Percentiles rank a stretch among this genome's conserved stretches.
These are phyloP conservation scores for Eriosoma lanigerum DNA, from an alignment of 1,140 invertebrate species.

Conservation along the genomic window DNA sequence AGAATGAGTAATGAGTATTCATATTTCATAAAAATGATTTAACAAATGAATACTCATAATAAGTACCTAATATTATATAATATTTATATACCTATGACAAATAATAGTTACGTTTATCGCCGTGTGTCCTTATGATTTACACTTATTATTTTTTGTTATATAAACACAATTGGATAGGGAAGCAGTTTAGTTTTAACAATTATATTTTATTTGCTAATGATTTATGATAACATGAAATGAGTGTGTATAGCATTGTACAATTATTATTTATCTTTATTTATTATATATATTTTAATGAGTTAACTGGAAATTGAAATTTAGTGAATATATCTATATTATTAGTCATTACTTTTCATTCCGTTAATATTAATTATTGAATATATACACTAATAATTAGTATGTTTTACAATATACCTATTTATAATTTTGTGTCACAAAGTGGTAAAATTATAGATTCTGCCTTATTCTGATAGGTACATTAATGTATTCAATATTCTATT, in stretches of 20 bases:
- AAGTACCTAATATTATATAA: too few species aligned
- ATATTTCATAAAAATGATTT: too few species aligned
- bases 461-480: too few species aligned
- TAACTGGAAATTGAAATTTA: slow-evolving; percentile 23
- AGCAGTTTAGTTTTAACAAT: background rate
- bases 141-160: background rate
- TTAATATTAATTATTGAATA: background rate
- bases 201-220: slow-evolving; percentile 4
- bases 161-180: background rate
- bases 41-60: too few species aligned
- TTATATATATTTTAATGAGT: background rate
- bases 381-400: too few species aligned
- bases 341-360: background rate
- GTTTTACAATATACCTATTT: too few species aligned
- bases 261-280: background rate
- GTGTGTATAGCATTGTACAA: background rate
- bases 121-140: background rate
- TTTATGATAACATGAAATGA: background rate
- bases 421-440: too few species aligned
- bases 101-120: background rate
- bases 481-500: too few species aligned
- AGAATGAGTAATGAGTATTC: background rate
- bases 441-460: too few species aligned
- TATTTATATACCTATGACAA: background rate
- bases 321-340: background rate